These are phyloP conservation scores for Chelonia mydas DNA, from an alignment of 2,797 vertebrate species.

Conservation along the genomic window DNA sequence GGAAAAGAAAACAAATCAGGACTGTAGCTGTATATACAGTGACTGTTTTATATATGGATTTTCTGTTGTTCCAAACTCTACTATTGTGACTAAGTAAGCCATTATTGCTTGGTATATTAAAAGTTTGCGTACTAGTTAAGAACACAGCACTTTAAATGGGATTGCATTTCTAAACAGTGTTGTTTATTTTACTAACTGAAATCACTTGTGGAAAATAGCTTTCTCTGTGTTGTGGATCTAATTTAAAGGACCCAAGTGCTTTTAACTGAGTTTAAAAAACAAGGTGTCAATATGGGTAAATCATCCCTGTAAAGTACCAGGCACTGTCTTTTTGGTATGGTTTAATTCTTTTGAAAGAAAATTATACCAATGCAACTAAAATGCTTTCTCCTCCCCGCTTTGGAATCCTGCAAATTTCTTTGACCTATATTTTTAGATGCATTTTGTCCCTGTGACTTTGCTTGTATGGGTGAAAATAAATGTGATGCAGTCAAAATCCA, in stretches of 20 bases:
- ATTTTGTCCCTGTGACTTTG: neutral
- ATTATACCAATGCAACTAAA: neutral
- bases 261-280: slow-evolving; percentile 12
- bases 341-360: neutral
- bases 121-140: slow-evolving; percentile 24
- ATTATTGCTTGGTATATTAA: neutral
- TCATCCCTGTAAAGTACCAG: neutral
- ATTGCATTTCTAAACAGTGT: slow-evolving; percentile 25
- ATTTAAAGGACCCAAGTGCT: slow-evolving; percentile 47
- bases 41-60: slow-evolving; percentile 61
- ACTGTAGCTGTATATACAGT: slow-evolving; percentile 37
- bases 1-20: slow-evolving; percentile 70
- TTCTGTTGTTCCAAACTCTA: slow-evolving; percentile 39
- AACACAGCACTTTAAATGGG: slow-evolving; percentile 25
- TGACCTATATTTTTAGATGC: neutral
- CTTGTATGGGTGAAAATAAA: neutral
- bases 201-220: slow-evolving; percentile 41
- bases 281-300: neutral
- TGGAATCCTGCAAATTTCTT: neutral
- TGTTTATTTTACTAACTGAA: slow-evolving; percentile 42
- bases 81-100: slow-evolving; percentile 42
- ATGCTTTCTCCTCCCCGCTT: neutral
- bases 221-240: slow-evolving; percentile 24
- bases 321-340: neutral
- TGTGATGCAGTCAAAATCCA: neutral